These are phyloP conservation scores for Mantis religiosa DNA, from an alignment of 2,888 invertebrate genomes.

Conservation along the genomic window DNA sequence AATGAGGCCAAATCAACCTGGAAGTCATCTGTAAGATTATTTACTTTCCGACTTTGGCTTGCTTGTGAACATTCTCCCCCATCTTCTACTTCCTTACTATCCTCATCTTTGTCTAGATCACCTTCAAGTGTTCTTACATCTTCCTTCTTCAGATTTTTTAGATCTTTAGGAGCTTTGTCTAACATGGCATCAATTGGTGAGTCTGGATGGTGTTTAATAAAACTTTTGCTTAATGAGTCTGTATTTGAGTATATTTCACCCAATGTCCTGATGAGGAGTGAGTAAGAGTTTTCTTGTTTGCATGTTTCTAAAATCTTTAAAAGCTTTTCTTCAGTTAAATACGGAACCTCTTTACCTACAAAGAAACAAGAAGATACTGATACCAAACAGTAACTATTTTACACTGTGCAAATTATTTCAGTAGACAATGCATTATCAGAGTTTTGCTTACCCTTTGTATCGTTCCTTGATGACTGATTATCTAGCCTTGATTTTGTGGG, in stretches of 20 bases:
- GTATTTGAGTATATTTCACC: slow-evolving; percentile 63
- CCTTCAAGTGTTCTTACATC: slow-evolving; percentile 67
- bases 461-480: neutral
- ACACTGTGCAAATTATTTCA: too few relatives aligned
- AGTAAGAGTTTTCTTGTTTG: slow-evolving; percentile 61
- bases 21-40: slow-evolving; percentile 38
- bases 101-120: slow-evolving; percentile 85
- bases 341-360: slow-evolving; percentile 47
- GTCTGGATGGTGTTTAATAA: slow-evolving; percentile 38
- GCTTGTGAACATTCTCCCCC: slow-evolving; percentile 35
- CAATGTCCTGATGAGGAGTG: slow-evolving; percentile 68
- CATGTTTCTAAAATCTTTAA: slow-evolving; percentile 72
- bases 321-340: slow-evolving; percentile 71
- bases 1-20: slow-evolving; percentile 68
- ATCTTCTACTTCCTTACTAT: slow-evolving; percentile 50
- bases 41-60: slow-evolving; percentile 19
- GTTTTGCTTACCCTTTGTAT: slow-evolving; percentile 7
- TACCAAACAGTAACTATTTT: neutral
- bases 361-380: neutral
- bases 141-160: slow-evolving; percentile 62
- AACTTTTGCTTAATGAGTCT: slow-evolving; percentile 28
- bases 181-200: slow-evolving; percentile 52
- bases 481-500: slow-evolving; percentile 17
- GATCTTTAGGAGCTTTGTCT: slow-evolving; percentile 51
- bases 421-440: too few relatives aligned